Base-by-base conservation (phyloP, 2,113 vertebrate species). In the Phaethornis superciliosus region DNA sequence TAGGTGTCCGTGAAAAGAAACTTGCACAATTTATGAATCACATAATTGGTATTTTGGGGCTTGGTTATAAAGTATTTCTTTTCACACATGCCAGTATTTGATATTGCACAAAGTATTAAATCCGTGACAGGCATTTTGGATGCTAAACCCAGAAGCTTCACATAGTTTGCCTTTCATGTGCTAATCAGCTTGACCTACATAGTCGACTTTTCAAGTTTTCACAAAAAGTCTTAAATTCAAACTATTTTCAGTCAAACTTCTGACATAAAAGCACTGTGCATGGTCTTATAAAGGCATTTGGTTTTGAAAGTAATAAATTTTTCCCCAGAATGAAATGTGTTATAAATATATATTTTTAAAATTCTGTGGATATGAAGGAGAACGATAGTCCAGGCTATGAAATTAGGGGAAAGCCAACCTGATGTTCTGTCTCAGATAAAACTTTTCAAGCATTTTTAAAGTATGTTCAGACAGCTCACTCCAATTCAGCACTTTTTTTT, bases 161-260 rank as follows among this genome's bases (percentile, higher is more conserved):
- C 62, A 55, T 23, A 55, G 64, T 88, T 80, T 94, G 59, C 90
- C 87, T 96, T 92, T 95, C 94, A 89, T 75, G 91, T 94, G 94
- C 65, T 92, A 89, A 97, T 88, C 81, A 94, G 84, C 65, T 91
- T 96, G 93, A 94, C 90, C 96, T 96, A 96, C 88, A 94, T 84
- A 94, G 65, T 64, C 79, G 65, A 82, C 35, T 91, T 82, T 28
- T 78, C 35, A 81, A 81, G 72, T 92, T 88, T 83, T 85, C 65
- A 86, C 54, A 79, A 71, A 84, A 90, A 49, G 67, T 72, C 83
- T 85, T 84, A 44, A 91, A 80, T 90, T 93, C 80, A 87, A 94
- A 91, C 78, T 79, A 87, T 27, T 67, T 62, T 92, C 51, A 70
- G 35, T 90, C 40, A 80, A 56, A 85, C 77, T 76, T 93, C 60